Evolutionary conservation across 2,113 vertebrate genomes (phyloP).

Genomic region (Cyanoramphus novaezelandiae): DNA sequence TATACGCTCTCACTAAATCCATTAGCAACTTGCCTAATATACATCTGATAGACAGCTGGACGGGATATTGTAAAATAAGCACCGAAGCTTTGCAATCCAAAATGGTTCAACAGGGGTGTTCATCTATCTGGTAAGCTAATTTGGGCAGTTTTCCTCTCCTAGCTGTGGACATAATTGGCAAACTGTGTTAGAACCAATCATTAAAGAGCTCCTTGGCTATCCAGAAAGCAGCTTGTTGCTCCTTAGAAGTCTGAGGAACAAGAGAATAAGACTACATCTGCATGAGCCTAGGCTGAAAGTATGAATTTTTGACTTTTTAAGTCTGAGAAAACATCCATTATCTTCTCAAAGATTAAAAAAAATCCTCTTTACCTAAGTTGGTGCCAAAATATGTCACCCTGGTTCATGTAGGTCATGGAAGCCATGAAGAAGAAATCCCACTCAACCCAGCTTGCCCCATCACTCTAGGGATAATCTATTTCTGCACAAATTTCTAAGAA

Average conservation of each 20-base stretch:
- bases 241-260: neutral
- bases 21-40: neutral
- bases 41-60: neutral
- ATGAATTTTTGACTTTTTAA: neutral
- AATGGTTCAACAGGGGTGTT: neutral
- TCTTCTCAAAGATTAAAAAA: neutral
- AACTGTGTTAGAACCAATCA: neutral
- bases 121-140: neutral
- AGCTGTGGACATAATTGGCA: neutral
- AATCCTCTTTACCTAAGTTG: fast-evolving
- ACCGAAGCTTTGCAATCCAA: neutral
- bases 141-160: neutral
- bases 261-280: neutral
- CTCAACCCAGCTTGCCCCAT: neutral
- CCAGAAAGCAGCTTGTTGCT: neutral
- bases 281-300: neutral
- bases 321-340: neutral
- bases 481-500: neutral
- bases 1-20: neutral
- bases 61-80: neutral
- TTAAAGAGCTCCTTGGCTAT: neutral
- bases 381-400: neutral
- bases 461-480: neutral
- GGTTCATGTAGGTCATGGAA: neutral
- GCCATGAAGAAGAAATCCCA: neutral